A percentile compares a stretch with the other conserved stretches of the same genome.
These are phyloP conservation scores for Leptobrachium ailaonicum DNA, from an alignment of 2,113 vertebrate genomes.

Conservation along the genomic window DNA sequence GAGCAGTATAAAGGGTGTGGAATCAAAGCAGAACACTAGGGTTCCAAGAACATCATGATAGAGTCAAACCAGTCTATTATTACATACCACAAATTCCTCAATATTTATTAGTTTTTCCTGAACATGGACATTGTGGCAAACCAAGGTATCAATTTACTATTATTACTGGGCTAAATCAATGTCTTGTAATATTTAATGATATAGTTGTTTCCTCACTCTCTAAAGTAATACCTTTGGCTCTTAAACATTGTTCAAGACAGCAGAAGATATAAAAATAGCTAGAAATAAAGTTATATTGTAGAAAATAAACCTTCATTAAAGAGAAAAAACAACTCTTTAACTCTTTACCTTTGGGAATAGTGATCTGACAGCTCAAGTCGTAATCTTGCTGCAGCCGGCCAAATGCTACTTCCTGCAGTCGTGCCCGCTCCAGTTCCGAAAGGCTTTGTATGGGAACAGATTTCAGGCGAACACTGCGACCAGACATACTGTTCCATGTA, in stretches of 20 bases:
- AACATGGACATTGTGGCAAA: too few relatives aligned
- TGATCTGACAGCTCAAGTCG: conserved; percentile 91
- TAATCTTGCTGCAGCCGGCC: conserved; percentile 87
- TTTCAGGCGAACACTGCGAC: conserved; percentile 83
- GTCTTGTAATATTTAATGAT: too few relatives aligned
- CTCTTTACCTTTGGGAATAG: conserved; percentile 91
- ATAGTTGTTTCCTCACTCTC: too few relatives aligned
- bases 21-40: too few relatives aligned
- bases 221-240: not conserved
- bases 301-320: not conserved
- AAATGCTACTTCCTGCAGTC: conserved; percentile 93
- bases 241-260: not conserved
- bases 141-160: too few relatives aligned
- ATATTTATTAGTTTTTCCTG: not conserved
- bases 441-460: conserved; percentile 91
- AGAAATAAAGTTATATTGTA: not conserved
- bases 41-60: too few relatives aligned
- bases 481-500: conserved; percentile 93
- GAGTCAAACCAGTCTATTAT: too few relatives aligned
- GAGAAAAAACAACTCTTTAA: not conserved
- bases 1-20: too few relatives aligned
- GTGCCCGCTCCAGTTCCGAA: conserved; percentile 89
- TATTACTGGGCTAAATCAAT: not conserved
- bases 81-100: too few relatives aligned
- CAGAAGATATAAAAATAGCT: not conserved